These are phyloP conservation scores for Nothoprocta perdicaria DNA, from an alignment of 2,113 vertebrate species.

Conservation along the genomic window DNA sequence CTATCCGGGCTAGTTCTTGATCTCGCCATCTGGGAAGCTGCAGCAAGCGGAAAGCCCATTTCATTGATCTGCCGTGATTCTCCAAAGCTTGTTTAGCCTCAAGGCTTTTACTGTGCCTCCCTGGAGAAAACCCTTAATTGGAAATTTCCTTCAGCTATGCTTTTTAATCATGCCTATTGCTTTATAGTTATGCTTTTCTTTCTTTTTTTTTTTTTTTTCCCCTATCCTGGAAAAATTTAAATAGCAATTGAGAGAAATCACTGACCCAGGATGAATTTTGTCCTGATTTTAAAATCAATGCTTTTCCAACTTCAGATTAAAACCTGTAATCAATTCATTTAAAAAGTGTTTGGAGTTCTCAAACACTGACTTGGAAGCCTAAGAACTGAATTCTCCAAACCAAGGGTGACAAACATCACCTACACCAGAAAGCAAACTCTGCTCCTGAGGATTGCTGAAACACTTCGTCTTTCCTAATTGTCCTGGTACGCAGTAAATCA, in stretches of 20 bases:
- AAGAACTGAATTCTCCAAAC: background rate
- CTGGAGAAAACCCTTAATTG: conserved; percentile 40
- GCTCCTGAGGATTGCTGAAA: background rate
- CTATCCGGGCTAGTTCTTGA: background rate
- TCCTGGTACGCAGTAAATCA: background rate
- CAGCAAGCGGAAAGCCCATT: background rate
- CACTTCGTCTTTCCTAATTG: fast-evolving
- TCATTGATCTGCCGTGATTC: background rate
- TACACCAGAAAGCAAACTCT: background rate
- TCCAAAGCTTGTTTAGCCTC: background rate
- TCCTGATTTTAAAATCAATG: background rate
- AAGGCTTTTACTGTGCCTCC: background rate
- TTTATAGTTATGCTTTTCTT: background rate
- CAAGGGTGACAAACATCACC: background rate
- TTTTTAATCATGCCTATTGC: conserved; percentile 42
- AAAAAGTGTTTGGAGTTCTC: background rate
- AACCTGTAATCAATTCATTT: background rate
- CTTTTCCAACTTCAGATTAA: background rate
- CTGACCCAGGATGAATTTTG: background rate
- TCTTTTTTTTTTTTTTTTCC: background rate
- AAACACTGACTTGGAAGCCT: background rate
- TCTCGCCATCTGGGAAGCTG: background rate
- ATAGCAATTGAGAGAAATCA: conserved; percentile 11
- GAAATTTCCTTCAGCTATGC: conserved; percentile 20
- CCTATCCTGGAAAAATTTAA: conserved; percentile 6